phyloP scores from a whole-genome alignment of 1,140 invertebrate genomes.

The Neodiprion lecontei region DNA sequence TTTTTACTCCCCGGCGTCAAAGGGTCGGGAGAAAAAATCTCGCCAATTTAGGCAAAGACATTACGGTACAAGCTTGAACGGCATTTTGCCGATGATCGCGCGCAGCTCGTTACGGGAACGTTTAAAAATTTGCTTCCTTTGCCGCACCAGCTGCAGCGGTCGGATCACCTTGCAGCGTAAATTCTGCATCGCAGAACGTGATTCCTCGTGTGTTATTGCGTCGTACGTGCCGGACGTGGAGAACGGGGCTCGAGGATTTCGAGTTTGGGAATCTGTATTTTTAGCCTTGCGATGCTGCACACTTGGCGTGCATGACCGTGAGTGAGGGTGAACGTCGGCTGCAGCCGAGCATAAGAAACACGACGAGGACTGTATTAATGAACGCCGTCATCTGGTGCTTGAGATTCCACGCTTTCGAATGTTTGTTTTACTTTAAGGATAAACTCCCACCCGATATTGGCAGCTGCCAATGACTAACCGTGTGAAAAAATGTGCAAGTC shows the following conservation, averaged over 20 bases:
- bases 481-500: too few species aligned
- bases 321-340: not conserved
- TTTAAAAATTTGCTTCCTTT: too few species aligned
- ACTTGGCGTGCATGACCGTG: not conserved
- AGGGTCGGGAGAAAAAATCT: too few species aligned
- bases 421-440: conserved; percentile 1
- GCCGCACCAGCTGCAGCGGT: not conserved
- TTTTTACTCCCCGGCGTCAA: too few species aligned
- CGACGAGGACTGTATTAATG: not conserved
- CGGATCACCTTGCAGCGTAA: too few species aligned
- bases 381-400: conserved; percentile 4
- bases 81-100: too few species aligned
- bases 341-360: too few species aligned
- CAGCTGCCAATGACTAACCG: not conserved
- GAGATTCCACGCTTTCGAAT: not conserved
- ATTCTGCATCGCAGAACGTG: not conserved
- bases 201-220: not conserved
- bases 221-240: not conserved
- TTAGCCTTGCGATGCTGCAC: not conserved
- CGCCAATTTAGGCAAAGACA: too few species aligned
- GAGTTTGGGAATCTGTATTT: not conserved
- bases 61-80: too few species aligned
- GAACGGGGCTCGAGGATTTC: not conserved
- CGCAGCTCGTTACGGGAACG: too few species aligned
- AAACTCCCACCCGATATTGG: not conserved